These are phyloP conservation scores for Drepana arcuata DNA, from an alignment of 1,140 invertebrate species.

Conservation along the genomic window DNA sequence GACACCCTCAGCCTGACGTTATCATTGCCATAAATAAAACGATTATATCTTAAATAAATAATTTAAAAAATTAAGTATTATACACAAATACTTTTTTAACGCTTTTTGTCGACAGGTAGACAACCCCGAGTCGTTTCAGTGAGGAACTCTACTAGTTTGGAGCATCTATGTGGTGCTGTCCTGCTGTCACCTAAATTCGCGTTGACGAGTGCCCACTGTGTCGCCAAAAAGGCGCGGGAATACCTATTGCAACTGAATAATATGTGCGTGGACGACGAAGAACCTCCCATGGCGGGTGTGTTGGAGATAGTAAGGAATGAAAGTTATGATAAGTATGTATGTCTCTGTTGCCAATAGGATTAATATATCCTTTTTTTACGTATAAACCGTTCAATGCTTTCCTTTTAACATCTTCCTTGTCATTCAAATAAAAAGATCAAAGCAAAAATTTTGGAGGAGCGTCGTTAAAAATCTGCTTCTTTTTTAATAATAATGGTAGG, in stretches of 20 bases:
- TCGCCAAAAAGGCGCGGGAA: slow-evolving; percentile 13
- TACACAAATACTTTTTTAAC: background rate
- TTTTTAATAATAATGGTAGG: too few species aligned
- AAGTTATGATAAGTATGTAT: slow-evolving; percentile 34
- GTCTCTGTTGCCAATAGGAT: background rate
- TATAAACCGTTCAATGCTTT: background rate
- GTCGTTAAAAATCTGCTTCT: too few species aligned
- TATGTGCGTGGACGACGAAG: slow-evolving; percentile 20
- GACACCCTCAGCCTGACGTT: too few species aligned
- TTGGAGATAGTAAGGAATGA: slow-evolving; percentile 32
- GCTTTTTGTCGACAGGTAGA: slow-evolving; percentile 20
- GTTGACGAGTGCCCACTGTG: slow-evolving; percentile 52
- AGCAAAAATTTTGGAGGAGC: too few species aligned
- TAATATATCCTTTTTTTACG: slow-evolving; percentile 2
- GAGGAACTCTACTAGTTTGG: slow-evolving; percentile 19
- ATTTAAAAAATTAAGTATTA: too few species aligned
- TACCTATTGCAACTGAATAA: slow-evolving; percentile 48
- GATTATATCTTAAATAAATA: too few species aligned
- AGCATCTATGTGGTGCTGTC: slow-evolving; percentile 44
- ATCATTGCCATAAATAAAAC: too few species aligned
- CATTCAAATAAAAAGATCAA: too few species aligned
- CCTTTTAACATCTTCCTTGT: too few species aligned
- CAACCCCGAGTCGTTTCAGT: slow-evolving; percentile 35
- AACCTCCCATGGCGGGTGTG: slow-evolving; percentile 22
- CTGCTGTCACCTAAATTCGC: slow-evolving; percentile 28